Conservation (phyloP, 2,797 vertebrate species). For the Sebastes matsubarae region DNA sequence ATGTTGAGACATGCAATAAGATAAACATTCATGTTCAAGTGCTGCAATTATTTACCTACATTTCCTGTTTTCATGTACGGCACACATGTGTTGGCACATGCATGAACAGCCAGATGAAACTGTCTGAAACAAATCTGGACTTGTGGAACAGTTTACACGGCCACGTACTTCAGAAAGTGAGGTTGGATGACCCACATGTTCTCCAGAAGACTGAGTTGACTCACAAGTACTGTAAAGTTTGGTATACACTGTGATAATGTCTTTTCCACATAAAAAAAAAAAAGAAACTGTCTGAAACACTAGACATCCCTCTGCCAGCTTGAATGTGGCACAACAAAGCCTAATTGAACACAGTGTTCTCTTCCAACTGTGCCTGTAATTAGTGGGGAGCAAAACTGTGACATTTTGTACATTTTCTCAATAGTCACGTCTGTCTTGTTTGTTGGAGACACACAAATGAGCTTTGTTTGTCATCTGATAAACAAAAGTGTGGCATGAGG, state of each 20-base stretch:
- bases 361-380: constrained; percentile 25
- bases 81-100: constrained; percentile 1
- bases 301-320: neutral
- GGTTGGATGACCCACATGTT: too few species aligned
- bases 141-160: too few species aligned
- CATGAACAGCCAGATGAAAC: neutral
- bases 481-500: neutral
- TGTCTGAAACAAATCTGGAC: neutral
- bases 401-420: neutral
- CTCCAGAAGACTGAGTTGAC: too few species aligned
- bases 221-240: too few species aligned
- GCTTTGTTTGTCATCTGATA: neutral
- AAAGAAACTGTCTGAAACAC: constrained; percentile 2
- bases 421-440: neutral
- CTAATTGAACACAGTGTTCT: constrained; percentile 8
- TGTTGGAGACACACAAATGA: neutral
- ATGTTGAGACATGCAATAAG: neutral
- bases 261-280: too few species aligned
- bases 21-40: neutral
- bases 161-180: too few species aligned
- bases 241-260: too few species aligned
- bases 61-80: neutral
- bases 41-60: neutral
- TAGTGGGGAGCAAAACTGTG: neutral
- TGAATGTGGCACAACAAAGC: constrained; percentile 20